Evolutionary conservation across 1,140 invertebrate species (phyloP), one percentile per base, ranked within the genome.

Genomic region (Megalonaias nervosa): DNA sequence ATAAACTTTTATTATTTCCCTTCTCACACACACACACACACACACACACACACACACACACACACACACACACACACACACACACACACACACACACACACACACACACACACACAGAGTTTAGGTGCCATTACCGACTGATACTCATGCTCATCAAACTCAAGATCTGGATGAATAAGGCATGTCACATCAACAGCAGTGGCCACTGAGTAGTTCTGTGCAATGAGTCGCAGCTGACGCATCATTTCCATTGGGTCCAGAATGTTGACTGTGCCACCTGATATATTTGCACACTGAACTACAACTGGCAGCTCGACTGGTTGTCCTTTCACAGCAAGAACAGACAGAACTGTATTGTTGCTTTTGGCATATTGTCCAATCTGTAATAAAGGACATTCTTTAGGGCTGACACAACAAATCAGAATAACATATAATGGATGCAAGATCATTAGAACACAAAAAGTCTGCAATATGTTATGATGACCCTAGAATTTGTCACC

Each of bases 131-230:
- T 80, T 76, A 88, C 87, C 74, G 82, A 69, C 64, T 74, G 76
- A 77, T 80, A 84, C 16, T 67, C 80, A n/a, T 75, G 72, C 31
- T 87, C 87, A 78, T 86, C 85, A 80, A 88, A 87, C 38, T 84
- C 77, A 21, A 89, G 74, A 19, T 84, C 77, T 13, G 83, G 83
- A 75, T 88, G 86, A 26, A 89, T 75, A 31, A 83, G 78, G 38
- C 87, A 81, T 17, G 74, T 82, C 1, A 87, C 83, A 31, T 84
- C 80, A 14, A 88, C 86, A 72, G 78, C 76, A 58, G 83, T 85
- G n/a, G 88, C 88, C n/a, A 89, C 82, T 23, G 87, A 64, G 57
- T 84, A 80, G 75, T 89, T 89, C 79, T 89, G 88, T 17, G 83
- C 82, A 60, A 89, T 88, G 16, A 85, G 68, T 1, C 88, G 79